These are phyloP conservation scores for Phrynosoma platyrhinos DNA, from an alignment of 2,113 vertebrate species.

Conservation along the genomic window DNA sequence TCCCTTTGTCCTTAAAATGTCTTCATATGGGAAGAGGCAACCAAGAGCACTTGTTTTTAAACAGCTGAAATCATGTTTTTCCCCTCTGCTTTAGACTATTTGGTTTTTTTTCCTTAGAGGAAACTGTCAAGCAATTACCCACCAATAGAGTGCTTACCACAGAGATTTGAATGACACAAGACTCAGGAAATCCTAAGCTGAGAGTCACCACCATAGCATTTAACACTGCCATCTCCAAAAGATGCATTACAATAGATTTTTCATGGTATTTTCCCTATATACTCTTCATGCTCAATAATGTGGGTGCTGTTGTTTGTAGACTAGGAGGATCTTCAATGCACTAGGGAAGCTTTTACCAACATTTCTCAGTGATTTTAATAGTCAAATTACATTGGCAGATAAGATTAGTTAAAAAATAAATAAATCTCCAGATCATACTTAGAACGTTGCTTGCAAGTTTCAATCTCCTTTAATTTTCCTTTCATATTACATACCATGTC, in stretches of 20 bases:
- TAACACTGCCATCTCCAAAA: slow-evolving; percentile 53
- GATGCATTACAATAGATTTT: slow-evolving; percentile 66
- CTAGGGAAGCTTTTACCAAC: slow-evolving; percentile 26
- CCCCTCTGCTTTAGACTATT: slow-evolving; percentile 28
- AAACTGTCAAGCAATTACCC: slow-evolving; percentile 48
- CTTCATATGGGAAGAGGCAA: not conserved
- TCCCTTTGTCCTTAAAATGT: not conserved
- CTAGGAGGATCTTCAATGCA: slow-evolving; percentile 32
- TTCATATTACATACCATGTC: not conserved
- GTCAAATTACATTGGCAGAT: slow-evolving; percentile 4
- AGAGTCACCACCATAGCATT: slow-evolving; percentile 64
- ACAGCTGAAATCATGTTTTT: slow-evolving; percentile 36
- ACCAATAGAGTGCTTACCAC: slow-evolving; percentile 61
- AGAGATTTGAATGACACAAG: slow-evolving; percentile 74
- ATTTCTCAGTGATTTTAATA: slow-evolving; percentile 19
- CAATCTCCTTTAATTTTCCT: not conserved
- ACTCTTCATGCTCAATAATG: slow-evolving; percentile 25
- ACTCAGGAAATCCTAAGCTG: slow-evolving; percentile 71
- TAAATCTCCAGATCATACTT: not conserved
- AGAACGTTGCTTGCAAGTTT: not conserved
- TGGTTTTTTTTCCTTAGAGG: slow-evolving; percentile 37
- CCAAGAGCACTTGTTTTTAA: slow-evolving; percentile 1
- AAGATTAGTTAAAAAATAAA: not conserved
- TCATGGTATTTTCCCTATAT: slow-evolving; percentile 5
- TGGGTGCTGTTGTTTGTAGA: slow-evolving; percentile 39